Evolutionary conservation across 2,888 invertebrate species (phyloP).

Genomic region (Hybos culiciformis): DNA sequence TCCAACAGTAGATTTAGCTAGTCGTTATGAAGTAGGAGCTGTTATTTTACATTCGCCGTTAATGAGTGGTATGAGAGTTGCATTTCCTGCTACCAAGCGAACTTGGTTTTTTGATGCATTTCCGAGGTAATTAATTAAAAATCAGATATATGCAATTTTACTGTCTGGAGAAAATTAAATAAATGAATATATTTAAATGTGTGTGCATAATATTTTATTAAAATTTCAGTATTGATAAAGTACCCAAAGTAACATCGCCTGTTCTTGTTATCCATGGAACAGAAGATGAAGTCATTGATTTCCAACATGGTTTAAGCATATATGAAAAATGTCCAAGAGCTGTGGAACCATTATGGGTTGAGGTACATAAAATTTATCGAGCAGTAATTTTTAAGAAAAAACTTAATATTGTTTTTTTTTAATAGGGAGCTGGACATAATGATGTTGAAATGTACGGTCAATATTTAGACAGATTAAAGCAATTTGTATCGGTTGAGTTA

Average conservation of each 20-base stretch:
- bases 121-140: conserved; percentile 57
- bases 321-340: conserved; percentile 88
- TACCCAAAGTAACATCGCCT: conserved; percentile 86
- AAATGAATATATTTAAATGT: too few relatives aligned
- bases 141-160: too few relatives aligned
- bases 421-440: conserved; percentile 93
- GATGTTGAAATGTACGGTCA: conserved; percentile 89
- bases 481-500: conserved; percentile 79
- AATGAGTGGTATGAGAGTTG: conserved; percentile 93
- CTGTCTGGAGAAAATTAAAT: too few relatives aligned
- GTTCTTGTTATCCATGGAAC: conserved; percentile 93
- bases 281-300: conserved; percentile 93
- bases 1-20: conserved; percentile 85
- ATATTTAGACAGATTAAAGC: conserved; percentile 84
- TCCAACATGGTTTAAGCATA: conserved; percentile 86
- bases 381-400: too few relatives aligned
- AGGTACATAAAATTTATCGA: too few relatives aligned
- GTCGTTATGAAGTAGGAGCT: conserved; percentile 75
- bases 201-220: conserved; percentile 1
- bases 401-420: too few relatives aligned
- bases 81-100: conserved; percentile 84
- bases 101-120: conserved; percentile 97
- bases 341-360: conserved; percentile 90
- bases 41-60: conserved; percentile 89
- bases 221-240: conserved; percentile 78